Conservation (phyloP, 2,888 invertebrate genomes). For the Ornithoptera alexandrae region DNA sequence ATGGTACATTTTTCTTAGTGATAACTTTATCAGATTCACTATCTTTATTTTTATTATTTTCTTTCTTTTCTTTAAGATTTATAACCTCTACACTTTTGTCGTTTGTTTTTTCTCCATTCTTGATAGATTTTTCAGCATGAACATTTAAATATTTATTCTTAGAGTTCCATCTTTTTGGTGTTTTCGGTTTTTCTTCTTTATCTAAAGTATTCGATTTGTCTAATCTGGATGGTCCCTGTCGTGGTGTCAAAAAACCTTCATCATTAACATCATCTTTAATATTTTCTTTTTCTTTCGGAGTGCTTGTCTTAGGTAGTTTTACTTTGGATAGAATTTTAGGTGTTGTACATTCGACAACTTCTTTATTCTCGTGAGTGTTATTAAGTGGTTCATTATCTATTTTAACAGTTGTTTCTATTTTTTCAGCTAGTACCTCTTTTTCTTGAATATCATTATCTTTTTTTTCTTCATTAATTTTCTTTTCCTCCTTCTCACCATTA, state of each 20-base stretch:
- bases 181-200: constrained; percentile 42
- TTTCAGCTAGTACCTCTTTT: constrained; percentile 20
- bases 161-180: constrained; percentile 48
- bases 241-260: constrained; percentile 30
- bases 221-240: constrained; percentile 30
- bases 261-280: constrained; percentile 20
- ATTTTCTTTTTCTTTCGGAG: constrained; percentile 36
- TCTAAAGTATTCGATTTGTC: constrained; percentile 35
- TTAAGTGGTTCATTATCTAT: constrained; percentile 41
- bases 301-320: constrained; percentile 35
- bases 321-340: constrained; percentile 36
- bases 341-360: constrained; percentile 38
- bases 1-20: constrained; percentile 20
- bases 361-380: constrained; percentile 40
- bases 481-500: constrained; percentile 32
- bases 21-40: constrained; percentile 30
- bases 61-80: constrained; percentile 39
- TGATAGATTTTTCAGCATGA: constrained; percentile 37
- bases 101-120: constrained; percentile 6
- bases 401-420: constrained; percentile 22
- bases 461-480: constrained; percentile 31
- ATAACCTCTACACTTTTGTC: constrained; percentile 21
- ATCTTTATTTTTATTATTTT: constrained; percentile 35
- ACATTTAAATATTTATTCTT: constrained; percentile 50
- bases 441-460: constrained; percentile 20